A percentile compares a stretch with the other conserved stretches of the same genome.
These are phyloP conservation scores for Taenioides sp. DNA, from an alignment of 2,797 vertebrate species.

Conservation along the genomic window DNA sequence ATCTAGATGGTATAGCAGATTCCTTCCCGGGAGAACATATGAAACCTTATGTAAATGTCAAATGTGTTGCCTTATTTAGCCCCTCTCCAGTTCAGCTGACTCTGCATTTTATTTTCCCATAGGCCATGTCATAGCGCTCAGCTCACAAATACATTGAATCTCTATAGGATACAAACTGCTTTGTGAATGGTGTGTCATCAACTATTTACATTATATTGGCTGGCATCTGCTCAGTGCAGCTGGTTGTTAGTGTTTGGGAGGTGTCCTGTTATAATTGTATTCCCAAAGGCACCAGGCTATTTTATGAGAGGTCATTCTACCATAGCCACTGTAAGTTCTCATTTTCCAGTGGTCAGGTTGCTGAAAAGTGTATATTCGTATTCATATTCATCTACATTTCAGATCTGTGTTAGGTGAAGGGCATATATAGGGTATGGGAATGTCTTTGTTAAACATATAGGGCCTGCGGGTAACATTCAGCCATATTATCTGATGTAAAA, in stretches of 20 bases:
- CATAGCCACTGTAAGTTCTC: constrained; percentile 25
- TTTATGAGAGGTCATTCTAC: constrained; percentile 28
- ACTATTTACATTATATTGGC: constrained; percentile 9
- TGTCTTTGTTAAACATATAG: background rate
- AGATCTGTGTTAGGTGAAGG: background rate
- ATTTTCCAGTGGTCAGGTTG: constrained; percentile 14
- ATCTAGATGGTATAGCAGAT: background rate
- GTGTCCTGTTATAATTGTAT: constrained; percentile 8
- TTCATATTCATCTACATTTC: background rate
- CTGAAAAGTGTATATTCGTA: constrained; percentile 2
- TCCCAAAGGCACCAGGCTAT: constrained; percentile 9
- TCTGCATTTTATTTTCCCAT: constrained; percentile 4
- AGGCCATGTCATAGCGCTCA: constrained; percentile 32
- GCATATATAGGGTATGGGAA: background rate
- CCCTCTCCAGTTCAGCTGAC: constrained; percentile 34
- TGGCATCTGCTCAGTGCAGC: constrained; percentile 5
- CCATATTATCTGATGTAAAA: background rate
- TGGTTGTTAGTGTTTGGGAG: constrained; percentile 18
- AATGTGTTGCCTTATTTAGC: constrained; percentile 38
- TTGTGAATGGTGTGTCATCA: constrained; percentile 21
- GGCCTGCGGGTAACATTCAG: background rate
- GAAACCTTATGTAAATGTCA: constrained; percentile 14
- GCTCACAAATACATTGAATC: constrained; percentile 27
- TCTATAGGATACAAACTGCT: constrained; percentile 9
- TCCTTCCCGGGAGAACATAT: constrained; percentile 13